Evolutionary conservation across 2,797 vertebrate species (phyloP), one percentile per base, ranked within the genome.

Genomic region (Masticophis lateralis): DNA sequence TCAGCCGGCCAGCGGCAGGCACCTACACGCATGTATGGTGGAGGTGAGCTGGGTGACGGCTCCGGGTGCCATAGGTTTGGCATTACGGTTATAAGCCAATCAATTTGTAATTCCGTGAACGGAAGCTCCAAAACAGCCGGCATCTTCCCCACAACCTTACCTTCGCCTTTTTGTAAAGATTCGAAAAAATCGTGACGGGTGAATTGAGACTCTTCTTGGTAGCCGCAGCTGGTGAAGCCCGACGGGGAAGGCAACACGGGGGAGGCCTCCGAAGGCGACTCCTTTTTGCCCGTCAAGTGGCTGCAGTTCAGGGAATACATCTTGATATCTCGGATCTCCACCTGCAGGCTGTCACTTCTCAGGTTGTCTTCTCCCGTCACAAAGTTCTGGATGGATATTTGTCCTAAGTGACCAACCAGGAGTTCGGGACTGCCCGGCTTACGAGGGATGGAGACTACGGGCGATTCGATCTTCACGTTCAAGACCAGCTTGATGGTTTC

Each of bases 141-240:
- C 3, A 2, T 5, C 11, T 87, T 8, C 0, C 3, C 51, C 51
- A 53, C 0, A 9, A 94, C 94, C 98, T 98, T 94, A 99, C 99
- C 99, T 97, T 99, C 98, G 95, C 99, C 99, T 61, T 98, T 97
- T 92, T 97, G 98, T 86, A 99, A 96, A 0, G 98, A 99, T 69
- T 99, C 99, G 97, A 99, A 99, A 97, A 99, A 99, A 97, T 99
- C 98, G 16, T 99, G 98, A 1, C 99, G 98, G 5, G 99, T 99
- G 94, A 99, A 99, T 93, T 98, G 98, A 0, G 98, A 96, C 92
- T 99, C 99, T 18, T 99, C 98, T 83, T 98, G 98, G 94, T 94
- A 98, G 89, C 66, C 95, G 90, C 92, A 94, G 91, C 96, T 97
- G 87, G 96, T 94, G 37, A 96, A 56, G 25, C 96, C 95, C 0